phyloP scores from a whole-genome alignment of 2,888 invertebrate species.

The Nasonia oneida region DNA sequence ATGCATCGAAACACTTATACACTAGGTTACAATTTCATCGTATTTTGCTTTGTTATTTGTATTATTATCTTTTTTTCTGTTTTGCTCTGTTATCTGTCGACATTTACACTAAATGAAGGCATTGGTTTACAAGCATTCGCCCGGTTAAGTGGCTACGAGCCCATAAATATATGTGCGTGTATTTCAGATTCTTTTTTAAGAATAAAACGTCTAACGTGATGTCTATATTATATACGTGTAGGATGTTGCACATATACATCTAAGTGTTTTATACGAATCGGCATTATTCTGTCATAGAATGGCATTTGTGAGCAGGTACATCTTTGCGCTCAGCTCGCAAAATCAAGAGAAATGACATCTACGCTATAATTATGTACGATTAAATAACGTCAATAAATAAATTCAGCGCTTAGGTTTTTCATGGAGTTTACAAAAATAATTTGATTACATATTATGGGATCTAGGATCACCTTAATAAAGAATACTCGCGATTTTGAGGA shows the following conservation, averaged over 20 bases:
- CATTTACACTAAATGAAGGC: constrained; percentile 62
- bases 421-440: constrained; percentile 4
- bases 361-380: neutral
- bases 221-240: neutral
- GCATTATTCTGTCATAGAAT: neutral
- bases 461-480: neutral
- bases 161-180: constrained; percentile 52
- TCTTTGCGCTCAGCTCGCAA: constrained; percentile 28
- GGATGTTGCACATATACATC: neutral
- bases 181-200: constrained; percentile 5
- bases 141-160: constrained; percentile 53
- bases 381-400: neutral
- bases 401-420: neutral
- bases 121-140: constrained; percentile 48
- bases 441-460: neutral
- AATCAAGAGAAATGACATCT: constrained; percentile 7
- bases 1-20: constrained; percentile 41
- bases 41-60: constrained; percentile 12
- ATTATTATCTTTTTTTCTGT: constrained; percentile 11
- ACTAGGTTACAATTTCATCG: constrained; percentile 47
- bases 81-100: constrained; percentile 20
- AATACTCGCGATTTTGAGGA: neutral
- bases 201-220: constrained; percentile 15
- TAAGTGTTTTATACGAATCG: neutral
- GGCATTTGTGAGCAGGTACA: constrained; percentile 28